Conservation (phyloP, 2,113 vertebrate genomes). For the Tachysurus fulvidraco region DNA sequence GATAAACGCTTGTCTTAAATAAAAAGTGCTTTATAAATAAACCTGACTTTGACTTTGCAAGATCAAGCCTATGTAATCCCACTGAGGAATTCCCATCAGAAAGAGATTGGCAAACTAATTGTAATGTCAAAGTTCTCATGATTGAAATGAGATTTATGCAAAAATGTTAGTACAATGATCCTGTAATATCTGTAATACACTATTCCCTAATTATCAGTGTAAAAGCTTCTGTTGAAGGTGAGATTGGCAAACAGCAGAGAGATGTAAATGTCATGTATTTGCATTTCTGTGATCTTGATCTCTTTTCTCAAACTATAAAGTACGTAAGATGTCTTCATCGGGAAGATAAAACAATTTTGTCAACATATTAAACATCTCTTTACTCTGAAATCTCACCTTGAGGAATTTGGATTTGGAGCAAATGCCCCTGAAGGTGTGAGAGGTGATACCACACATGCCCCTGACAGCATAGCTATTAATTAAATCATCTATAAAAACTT, state of each 20-base stretch:
- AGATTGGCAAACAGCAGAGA: neutral
- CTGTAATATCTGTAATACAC: neutral
- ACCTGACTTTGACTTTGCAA: no score
- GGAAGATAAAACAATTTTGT: neutral
- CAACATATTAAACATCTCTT: neutral
- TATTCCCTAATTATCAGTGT: neutral
- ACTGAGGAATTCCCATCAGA: no score
- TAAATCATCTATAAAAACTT: neutral
- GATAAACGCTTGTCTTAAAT: no score
- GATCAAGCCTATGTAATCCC: no score
- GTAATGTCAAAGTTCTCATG: no score
- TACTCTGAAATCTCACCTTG: neutral
- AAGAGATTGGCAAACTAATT: no score
- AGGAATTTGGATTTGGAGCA: neutral
- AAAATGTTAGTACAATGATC: neutral
- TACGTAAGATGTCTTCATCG: neutral
- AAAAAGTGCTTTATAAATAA: no score
- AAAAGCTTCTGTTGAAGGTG: neutral
- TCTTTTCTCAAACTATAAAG: neutral
- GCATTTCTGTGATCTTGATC: slow-evolving; percentile 7
- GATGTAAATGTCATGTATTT: neutral
- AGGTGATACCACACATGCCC: neutral
- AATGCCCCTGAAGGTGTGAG: neutral
- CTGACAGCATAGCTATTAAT: neutral
- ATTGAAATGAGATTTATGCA: neutral